Evolutionary conservation across 1,140 invertebrate genomes (phyloP), one percentile per base, ranked within the genome.

Genomic region (Mesaphorura yosii): DNA sequence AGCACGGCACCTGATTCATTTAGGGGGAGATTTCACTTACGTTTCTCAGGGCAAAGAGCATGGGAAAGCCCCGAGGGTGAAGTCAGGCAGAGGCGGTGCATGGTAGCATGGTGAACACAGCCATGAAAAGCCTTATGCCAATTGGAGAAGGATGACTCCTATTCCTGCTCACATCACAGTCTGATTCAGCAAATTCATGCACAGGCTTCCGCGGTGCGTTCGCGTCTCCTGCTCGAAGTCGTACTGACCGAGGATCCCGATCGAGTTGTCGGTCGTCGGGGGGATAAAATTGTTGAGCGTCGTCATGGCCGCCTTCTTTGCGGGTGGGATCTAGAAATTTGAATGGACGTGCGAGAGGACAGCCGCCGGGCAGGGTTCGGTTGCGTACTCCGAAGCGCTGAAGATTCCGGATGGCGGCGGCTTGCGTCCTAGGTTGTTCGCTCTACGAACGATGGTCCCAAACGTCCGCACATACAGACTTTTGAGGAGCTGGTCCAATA

Each of bases 181-280:
- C 73, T 96, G 90, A 0, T 90, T 88, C 69, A 89, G 94, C 39
- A 95, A 71, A 71, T 95, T 94, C 60, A 92, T 91, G 70, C 90
- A 95, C 17, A 95, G 72, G 67, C 94, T 90, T 67, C 94, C 90
- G 58, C 94, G 73, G 63, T 89, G 86, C 63, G 84, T 85, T 66
- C 75, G 74, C 65, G 86, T 84, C 20, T 84, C 84, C 68, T 91
- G 87, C 74, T 94, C 89, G 69, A 92, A 94, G 0, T 89, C 89
- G 70, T 93, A 94, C 89, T 93, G 93, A 66, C 93, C 89, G 42
- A 94, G 72, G 63, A 93, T 92, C 14, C 89, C 89, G 59, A 94
- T 92, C 68, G 92, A 93, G 3, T 88, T 88, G 67, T 93, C 88
- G 0, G 88, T 92, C n/a, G 88, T 88, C 71, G 91, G 88, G 49